Conservation (phyloP, 2,888 invertebrate species). For the Ditylenchus weischeri region DNA sequence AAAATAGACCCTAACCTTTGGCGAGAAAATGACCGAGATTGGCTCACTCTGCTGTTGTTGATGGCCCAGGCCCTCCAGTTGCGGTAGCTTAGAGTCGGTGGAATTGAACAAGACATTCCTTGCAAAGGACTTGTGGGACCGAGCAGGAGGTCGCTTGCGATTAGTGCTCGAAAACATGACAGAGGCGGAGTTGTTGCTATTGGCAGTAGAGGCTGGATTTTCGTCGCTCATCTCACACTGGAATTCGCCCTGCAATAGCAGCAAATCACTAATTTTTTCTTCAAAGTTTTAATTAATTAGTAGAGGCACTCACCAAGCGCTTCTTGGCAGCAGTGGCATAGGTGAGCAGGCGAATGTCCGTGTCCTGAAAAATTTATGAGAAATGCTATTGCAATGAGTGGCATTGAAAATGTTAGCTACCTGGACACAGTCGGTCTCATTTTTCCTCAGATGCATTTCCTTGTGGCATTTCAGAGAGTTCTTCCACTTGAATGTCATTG, state of each 20-base stretch:
- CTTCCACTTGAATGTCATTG: conserved; percentile 59
- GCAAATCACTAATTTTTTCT: background rate
- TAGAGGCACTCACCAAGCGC: conserved; percentile 37
- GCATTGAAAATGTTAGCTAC: background rate
- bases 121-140: background rate
- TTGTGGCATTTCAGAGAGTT: conserved; percentile 55
- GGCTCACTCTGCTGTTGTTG: background rate
- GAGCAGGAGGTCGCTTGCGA: conserved; percentile 20
- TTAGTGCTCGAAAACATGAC: conserved; percentile 23
- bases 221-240: no score
- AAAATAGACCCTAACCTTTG: background rate
- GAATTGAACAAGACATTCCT: no score
- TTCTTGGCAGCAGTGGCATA: conserved; percentile 57
- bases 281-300: background rate
- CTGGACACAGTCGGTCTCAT: conserved; percentile 37
- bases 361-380: conserved; percentile 28
- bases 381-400: no score
- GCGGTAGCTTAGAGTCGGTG: background rate
- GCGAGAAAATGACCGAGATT: background rate
- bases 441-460: conserved; percentile 58
- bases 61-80: background rate
- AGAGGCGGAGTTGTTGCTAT: conserved; percentile 9
- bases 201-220: background rate
- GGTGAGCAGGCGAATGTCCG: conserved; percentile 51
- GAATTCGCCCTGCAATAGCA: background rate